A percentile compares a stretch with the other conserved stretches of the same genome.
phyloP scores from a whole-genome alignment of 2,113 vertebrate species.

The Eurystomus gularis region DNA sequence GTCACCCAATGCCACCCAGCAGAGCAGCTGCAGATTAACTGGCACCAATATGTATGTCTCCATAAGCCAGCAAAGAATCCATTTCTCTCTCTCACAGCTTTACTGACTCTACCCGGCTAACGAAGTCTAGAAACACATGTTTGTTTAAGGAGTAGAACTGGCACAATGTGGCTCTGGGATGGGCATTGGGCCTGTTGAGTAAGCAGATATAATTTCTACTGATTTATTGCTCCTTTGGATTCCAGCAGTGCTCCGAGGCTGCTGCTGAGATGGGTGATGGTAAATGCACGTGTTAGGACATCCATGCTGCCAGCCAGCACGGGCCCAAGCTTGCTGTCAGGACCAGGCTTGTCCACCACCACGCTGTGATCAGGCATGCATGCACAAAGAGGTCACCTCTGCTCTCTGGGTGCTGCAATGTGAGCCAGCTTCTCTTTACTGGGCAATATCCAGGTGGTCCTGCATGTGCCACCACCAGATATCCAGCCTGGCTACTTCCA shows the following conservation, averaged over 20 bases:
- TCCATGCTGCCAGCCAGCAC: background rate
- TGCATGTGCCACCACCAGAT: background rate
- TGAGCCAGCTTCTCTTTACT: background rate
- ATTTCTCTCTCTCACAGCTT: background rate
- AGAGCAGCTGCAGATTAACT: background rate
- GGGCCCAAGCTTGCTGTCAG: background rate
- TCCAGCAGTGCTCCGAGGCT: background rate
- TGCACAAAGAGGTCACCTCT: background rate
- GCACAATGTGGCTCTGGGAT: background rate
- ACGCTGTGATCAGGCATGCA: accelerated
- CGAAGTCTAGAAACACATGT: background rate
- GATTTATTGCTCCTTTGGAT: background rate
- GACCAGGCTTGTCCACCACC: background rate
- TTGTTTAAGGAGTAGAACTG: background rate
- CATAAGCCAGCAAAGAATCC: background rate
- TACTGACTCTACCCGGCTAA: background rate
- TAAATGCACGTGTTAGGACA: background rate
- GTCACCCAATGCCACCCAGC: background rate
- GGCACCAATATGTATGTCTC: background rate
- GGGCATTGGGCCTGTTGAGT: background rate
- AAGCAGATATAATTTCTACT: background rate
- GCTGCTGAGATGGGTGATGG: background rate
- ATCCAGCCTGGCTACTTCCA: background rate
- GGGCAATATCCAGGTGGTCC: no score
- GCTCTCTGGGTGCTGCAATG: background rate